Evolutionary conservation across 2,888 invertebrate species (phyloP).

Genomic region (Masnerella sp.): DNA sequence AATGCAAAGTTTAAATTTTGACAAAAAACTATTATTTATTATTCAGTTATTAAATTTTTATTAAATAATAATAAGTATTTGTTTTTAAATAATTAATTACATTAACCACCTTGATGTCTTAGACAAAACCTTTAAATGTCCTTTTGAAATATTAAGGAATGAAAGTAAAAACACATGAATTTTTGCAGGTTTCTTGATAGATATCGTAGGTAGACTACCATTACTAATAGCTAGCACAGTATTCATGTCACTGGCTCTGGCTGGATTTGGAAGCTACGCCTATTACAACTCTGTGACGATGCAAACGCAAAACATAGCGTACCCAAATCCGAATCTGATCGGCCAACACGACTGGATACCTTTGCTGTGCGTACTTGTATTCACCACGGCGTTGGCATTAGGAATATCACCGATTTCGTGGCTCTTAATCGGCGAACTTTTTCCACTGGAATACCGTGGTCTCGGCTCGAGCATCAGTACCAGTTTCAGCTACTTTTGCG

Average conservation of each 20-base stretch:
- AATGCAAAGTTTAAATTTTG: too few species aligned
- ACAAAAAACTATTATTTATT: too few species aligned
- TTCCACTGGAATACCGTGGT: conserved; percentile 90
- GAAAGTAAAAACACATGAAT: too few species aligned
- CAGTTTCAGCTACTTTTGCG: conserved; percentile 91
- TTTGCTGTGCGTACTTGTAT: conserved; percentile 88
- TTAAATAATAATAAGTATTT: too few species aligned
- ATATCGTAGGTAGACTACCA: conserved; percentile 90
- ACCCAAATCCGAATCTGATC: conserved; percentile 68
- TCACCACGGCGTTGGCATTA: conserved; percentile 91
- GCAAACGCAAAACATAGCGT: conserved; percentile 70
- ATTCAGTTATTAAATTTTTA: too few species aligned
- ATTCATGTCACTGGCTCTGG: conserved; percentile 91
- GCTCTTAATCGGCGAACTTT: conserved; percentile 89
- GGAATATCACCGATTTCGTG: conserved; percentile 94
- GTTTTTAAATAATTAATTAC: too few species aligned
- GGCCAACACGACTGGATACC: conserved; percentile 90
- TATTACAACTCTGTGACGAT: conserved; percentile 82
- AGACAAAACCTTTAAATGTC: too few species aligned
- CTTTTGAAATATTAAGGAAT: too few species aligned
- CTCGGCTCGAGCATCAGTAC: conserved; percentile 92
- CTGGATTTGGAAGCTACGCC: conserved; percentile 90
- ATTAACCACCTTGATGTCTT: too few species aligned
- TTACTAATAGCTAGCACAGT: conserved; percentile 90
- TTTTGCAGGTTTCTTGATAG: conserved; percentile 83